Conservation (phyloP, 2,797 vertebrate species). For the Bovichtus diacanthus region DNA sequence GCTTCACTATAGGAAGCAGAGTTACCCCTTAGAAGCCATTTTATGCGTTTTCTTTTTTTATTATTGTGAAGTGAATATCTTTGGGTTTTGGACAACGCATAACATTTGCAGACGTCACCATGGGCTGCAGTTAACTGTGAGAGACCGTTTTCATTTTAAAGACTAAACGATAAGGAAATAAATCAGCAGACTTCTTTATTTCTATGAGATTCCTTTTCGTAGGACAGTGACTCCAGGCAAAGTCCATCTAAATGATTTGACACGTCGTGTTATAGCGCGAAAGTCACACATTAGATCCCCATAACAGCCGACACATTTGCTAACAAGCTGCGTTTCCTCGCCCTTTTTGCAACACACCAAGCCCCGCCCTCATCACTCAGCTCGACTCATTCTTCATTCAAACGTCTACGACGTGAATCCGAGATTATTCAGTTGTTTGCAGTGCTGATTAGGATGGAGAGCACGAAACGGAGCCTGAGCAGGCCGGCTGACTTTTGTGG, state of each 20-base stretch:
- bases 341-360: constrained; percentile 1
- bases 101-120: background rate
- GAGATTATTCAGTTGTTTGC: constrained; percentile 43
- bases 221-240: background rate
- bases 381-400: background rate
- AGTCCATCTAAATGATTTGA: constrained; percentile 1
- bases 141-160: background rate
- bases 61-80: background rate
- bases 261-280: background rate
- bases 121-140: background rate
- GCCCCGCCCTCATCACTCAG: background rate
- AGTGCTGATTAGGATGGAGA: constrained; percentile 50
- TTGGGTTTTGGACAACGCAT: background rate
- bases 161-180: background rate
- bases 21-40: background rate
- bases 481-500: constrained; percentile 52
- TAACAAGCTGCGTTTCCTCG: constrained; percentile 31
- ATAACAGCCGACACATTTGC: constrained; percentile 29
- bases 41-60: background rate
- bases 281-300: constrained; percentile 17
- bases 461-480: constrained; percentile 34
- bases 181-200: background rate
- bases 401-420: constrained; percentile 19
- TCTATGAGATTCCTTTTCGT: background rate
- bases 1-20: background rate